Conservation (phyloP, 2,797 vertebrate genomes). For the Bovichtus diacanthus region DNA sequence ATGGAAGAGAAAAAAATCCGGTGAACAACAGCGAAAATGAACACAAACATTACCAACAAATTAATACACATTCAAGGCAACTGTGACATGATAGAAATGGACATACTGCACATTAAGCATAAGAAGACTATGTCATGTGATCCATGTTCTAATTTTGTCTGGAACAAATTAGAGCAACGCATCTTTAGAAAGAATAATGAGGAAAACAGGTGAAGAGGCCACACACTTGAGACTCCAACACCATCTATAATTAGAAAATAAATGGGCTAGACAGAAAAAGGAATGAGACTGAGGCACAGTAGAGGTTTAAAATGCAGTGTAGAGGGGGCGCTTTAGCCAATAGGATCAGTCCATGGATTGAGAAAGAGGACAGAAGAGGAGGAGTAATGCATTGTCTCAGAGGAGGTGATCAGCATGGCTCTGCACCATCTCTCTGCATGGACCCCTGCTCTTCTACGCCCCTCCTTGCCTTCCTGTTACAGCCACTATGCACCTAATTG, state of each 20-base stretch:
- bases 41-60: not conserved
- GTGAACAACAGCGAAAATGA: constrained; percentile 33
- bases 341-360: constrained; percentile 41
- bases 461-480: constrained; percentile 64
- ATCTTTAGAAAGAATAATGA: constrained; percentile 46
- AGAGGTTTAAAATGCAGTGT: constrained; percentile 46
- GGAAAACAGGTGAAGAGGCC: constrained; percentile 49
- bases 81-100: not conserved
- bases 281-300: constrained; percentile 42
- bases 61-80: not conserved
- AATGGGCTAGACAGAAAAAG: constrained; percentile 50
- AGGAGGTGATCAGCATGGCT: constrained; percentile 77
- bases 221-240: constrained; percentile 46
- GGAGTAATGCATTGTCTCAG: constrained; percentile 69
- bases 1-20: constrained; percentile 61
- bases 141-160: constrained; percentile 32
- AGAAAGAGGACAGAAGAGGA: constrained; percentile 53
- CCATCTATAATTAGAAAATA: constrained; percentile 61
- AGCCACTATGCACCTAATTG: constrained; percentile 82
- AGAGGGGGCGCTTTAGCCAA: constrained; percentile 28
- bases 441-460: constrained; percentile 62
- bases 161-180: constrained; percentile 42
- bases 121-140: not conserved
- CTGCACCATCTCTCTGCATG: constrained; percentile 76
- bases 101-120: not conserved